These are phyloP conservation scores for Psittacara wagleri DNA, from an alignment of 2,113 vertebrate species.

Conservation along the genomic window DNA sequence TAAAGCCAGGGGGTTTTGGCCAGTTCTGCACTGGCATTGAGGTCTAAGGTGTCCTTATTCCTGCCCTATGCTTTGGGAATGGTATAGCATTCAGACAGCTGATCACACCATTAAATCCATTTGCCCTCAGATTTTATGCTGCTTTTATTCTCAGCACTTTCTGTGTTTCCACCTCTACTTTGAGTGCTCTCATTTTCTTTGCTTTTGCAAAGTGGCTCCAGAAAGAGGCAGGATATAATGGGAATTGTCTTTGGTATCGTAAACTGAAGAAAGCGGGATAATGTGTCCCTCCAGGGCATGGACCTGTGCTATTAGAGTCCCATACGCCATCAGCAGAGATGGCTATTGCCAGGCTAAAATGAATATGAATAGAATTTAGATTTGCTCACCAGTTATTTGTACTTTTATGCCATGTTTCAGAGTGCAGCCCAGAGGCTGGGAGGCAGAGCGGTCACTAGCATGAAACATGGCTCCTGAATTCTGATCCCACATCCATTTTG, in stretches of 20 bases:
- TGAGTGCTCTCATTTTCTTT: neutral
- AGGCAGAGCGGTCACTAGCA: too few species aligned
- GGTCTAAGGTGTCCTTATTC: neutral
- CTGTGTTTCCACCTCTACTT: fast-evolving
- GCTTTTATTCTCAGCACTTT: neutral
- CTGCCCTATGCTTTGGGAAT: neutral
- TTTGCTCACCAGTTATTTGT: neutral
- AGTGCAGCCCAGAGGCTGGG: neutral
- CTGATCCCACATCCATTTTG: neutral
- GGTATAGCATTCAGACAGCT: neutral
- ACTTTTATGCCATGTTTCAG: neutral
- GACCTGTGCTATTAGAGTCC: neutral
- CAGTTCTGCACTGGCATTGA: neutral
- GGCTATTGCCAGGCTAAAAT: neutral
- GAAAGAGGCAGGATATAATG: neutral
- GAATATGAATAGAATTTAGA: neutral
- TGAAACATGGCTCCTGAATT: neutral
- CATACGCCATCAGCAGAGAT: neutral
- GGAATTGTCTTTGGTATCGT: too few species aligned
- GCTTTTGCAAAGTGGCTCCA: neutral
- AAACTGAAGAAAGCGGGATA: fast-evolving
- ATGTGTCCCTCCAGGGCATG: neutral
- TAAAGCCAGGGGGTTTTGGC: neutral
- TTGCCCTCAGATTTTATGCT: neutral
- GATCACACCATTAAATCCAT: neutral